These are phyloP conservation scores for Sycobia sp. DNA, from an alignment of 1,140 invertebrate species.

Conservation along the genomic window DNA sequence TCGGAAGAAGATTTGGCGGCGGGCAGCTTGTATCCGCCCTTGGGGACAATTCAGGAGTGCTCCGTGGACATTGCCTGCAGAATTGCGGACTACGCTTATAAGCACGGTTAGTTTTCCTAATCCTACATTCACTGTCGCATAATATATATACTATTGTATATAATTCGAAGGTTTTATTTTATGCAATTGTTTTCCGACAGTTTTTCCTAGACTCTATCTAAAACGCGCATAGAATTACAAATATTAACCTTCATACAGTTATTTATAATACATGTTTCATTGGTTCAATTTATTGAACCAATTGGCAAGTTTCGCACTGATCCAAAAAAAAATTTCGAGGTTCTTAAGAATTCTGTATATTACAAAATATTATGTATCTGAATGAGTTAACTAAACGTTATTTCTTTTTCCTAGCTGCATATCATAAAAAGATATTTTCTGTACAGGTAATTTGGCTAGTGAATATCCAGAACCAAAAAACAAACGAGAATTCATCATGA, in stretches of 20 bases:
- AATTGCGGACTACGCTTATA: conserved; percentile 74
- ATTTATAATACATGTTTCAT: too few relatives aligned
- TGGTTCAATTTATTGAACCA: too few relatives aligned
- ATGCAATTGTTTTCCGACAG: too few relatives aligned
- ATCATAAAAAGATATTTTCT: not conserved
- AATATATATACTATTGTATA: not conserved
- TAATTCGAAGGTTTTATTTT: too few relatives aligned
- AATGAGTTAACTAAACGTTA: not conserved
- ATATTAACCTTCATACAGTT: too few relatives aligned
- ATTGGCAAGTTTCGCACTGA: too few relatives aligned
- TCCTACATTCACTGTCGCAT: too few relatives aligned
- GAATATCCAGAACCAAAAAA: conserved; percentile 84
- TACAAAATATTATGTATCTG: not conserved
- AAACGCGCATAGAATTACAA: too few relatives aligned
- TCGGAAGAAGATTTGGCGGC: conserved; percentile 70
- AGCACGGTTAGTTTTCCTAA: conserved; percentile 60
- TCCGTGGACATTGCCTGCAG: conserved; percentile 75
- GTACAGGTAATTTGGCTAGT: conserved; percentile 73
- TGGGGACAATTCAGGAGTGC: conserved; percentile 74
- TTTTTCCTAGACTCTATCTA: too few relatives aligned
- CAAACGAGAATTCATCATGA: conserved; percentile 72
- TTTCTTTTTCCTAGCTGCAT: not conserved
- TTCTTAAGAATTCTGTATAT: not conserved
- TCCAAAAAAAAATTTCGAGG: too few relatives aligned
- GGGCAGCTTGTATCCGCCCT: conserved; percentile 79